A percentile compares a stretch with the other conserved stretches of the same genome.
Evolutionary conservation across 2,113 vertebrate genomes (phyloP).

Genomic region (Haemorhous mexicanus): DNA sequence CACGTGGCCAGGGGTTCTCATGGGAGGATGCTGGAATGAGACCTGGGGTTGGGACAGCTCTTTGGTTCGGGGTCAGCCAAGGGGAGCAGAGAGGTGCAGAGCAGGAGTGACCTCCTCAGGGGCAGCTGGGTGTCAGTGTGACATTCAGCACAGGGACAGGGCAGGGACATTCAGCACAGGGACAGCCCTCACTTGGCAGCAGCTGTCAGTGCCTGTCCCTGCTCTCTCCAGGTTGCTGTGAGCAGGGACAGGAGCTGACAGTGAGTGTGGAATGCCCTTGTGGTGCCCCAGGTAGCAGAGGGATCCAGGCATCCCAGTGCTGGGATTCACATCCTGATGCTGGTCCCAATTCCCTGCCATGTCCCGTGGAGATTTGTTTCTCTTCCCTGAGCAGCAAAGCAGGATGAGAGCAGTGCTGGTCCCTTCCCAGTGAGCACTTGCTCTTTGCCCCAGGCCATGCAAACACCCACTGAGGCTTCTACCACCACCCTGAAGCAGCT

Average conservation of each 20-base stretch:
- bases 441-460: background rate
- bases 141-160: background rate
- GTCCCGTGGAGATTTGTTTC: background rate
- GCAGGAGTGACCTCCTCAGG: fast-evolving
- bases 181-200: background rate
- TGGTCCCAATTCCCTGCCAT: background rate
- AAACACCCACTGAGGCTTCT: background rate
- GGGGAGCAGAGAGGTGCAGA: background rate
- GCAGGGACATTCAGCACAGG: background rate
- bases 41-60: background rate
- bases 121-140: background rate
- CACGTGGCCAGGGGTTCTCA: background rate
- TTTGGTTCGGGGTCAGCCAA: background rate
- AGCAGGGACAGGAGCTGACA: background rate
- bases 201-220: background rate
- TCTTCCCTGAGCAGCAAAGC: background rate
- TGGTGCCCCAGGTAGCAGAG: background rate
- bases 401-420: background rate
- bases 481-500: fast-evolving
- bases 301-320: background rate
- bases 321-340: background rate
- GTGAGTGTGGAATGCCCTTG: fast-evolving
- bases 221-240: background rate
- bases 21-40: background rate
- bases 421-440: background rate